Conservation (phyloP, 2,888 invertebrate species). For the Eumacrocentrus americanus region DNA sequence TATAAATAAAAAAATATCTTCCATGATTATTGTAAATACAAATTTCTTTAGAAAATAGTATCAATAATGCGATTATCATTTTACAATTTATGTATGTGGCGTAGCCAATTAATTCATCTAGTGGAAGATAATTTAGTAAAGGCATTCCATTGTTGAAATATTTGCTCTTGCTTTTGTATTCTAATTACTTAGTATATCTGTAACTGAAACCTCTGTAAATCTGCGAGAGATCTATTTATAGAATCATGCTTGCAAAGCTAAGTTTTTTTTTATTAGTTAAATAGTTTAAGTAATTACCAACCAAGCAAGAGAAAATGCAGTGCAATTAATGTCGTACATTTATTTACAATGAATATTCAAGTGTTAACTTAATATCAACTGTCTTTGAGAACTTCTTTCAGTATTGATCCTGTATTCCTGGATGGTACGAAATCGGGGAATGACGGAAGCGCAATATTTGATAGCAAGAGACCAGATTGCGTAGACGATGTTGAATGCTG, state of each 20-base stretch:
- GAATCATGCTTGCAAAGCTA: no score
- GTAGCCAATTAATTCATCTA: background rate
- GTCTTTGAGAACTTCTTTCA: conserved; percentile 70
- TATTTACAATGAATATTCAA: conserved; percentile 22
- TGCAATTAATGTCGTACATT: background rate
- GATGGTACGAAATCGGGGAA: conserved; percentile 66
- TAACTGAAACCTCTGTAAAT: no score
- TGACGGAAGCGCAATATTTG: conserved; percentile 65
- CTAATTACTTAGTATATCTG: no score
- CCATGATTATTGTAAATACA: background rate
- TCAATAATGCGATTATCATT: background rate
- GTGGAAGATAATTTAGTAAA: conserved; percentile 8
- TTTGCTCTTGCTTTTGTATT: no score
- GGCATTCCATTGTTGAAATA: background rate
- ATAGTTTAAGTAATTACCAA: no score
- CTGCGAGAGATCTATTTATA: no score
- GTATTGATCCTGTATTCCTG: conserved; percentile 68
- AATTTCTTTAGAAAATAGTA: conserved; percentile 7
- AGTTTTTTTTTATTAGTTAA: no score
- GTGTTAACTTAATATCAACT: conserved; percentile 59
- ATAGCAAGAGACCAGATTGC: conserved; percentile 62
- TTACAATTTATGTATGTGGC: no score
- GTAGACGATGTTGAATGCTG: conserved; percentile 59
- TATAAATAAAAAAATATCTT: background rate
- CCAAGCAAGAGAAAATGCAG: background rate